Evolutionary conservation across 2,888 invertebrate species (phyloP).

Genomic region (Phengaris alcon): DNA sequence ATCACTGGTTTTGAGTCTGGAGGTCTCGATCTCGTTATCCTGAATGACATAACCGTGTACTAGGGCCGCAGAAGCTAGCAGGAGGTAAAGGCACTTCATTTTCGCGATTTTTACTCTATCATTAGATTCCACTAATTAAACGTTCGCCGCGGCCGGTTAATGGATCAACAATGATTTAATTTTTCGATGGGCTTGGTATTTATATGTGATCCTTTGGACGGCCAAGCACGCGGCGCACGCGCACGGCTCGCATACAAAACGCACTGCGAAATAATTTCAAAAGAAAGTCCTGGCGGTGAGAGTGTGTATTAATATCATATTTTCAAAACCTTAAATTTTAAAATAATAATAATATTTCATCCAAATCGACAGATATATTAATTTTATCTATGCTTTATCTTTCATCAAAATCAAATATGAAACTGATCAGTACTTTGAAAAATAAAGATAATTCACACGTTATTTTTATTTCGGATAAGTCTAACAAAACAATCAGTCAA

Average conservation of each 20-base stretch:
- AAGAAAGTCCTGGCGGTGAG: conserved; percentile 75
- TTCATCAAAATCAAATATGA: neutral
- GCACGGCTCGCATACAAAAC: conserved; percentile 62
- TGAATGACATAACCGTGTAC: conserved; percentile 72
- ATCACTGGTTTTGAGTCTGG: conserved; percentile 81
- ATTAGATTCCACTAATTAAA: conserved; percentile 71
- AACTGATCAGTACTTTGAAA: neutral
- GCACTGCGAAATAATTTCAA: conserved; percentile 71
- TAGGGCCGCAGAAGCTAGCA: conserved; percentile 74
- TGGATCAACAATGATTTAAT: conserved; percentile 78
- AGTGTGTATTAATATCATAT: conserved; percentile 50
- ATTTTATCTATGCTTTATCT: neutral
- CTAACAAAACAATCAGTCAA: neutral
- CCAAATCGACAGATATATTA: neutral
- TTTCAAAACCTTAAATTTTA: conserved; percentile 12
- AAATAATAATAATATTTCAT: neutral
- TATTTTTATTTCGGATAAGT: neutral
- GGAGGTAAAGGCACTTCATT: conserved; percentile 76
- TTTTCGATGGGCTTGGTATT: conserved; percentile 83
- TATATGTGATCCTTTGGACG: conserved; percentile 81
- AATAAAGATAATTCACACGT: neutral
- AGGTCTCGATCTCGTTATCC: conserved; percentile 78
- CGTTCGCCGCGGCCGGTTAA: conserved; percentile 70
- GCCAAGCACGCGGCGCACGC: conserved; percentile 66
- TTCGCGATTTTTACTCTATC: conserved; percentile 62